phyloP scores from a whole-genome alignment of 2,888 invertebrate species.

The Erebia ligea region DNA sequence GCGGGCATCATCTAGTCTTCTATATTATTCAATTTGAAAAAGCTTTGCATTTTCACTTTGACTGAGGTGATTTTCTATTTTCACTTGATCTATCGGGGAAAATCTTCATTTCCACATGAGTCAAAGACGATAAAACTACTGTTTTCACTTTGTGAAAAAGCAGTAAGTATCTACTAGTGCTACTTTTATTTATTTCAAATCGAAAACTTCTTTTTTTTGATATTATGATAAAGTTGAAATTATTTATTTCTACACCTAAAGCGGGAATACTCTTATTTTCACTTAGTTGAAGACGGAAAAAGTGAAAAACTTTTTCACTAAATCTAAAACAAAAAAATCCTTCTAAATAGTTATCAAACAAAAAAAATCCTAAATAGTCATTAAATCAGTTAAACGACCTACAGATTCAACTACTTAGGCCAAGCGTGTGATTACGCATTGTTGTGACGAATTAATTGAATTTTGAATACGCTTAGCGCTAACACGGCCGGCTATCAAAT shows the following conservation, averaged over 20 bases:
- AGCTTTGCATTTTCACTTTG: too few relatives aligned
- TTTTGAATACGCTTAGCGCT: slow-evolving; percentile 60
- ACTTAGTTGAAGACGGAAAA: neutral
- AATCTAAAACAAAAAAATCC: neutral
- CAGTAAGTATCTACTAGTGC: neutral
- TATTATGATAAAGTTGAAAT: neutral
- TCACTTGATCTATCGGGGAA: neutral
- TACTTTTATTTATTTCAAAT: neutral
- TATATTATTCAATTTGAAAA: too few relatives aligned
- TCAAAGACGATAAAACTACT: neutral
- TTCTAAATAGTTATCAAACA: neutral
- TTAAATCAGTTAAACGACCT: neutral
- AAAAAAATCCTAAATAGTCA: neutral
- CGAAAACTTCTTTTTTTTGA: neutral
- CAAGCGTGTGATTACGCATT: slow-evolving; percentile 37
- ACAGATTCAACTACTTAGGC: slow-evolving; percentile 27
- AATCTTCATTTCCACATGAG: neutral
- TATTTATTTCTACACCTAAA: neutral
- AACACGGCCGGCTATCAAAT: slow-evolving; percentile 68
- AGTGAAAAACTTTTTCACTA: neutral
- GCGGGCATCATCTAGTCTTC: too few relatives aligned
- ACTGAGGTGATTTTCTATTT: neutral
- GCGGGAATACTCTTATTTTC: neutral
- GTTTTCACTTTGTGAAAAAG: neutral
- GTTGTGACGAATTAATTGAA: slow-evolving; percentile 57